Percentiles rank a stretch among this genome's conserved stretches.
These are phyloP conservation scores for Dioctria rufipes DNA, from an alignment of 2,888 invertebrate genomes.

Conservation along the genomic window DNA sequence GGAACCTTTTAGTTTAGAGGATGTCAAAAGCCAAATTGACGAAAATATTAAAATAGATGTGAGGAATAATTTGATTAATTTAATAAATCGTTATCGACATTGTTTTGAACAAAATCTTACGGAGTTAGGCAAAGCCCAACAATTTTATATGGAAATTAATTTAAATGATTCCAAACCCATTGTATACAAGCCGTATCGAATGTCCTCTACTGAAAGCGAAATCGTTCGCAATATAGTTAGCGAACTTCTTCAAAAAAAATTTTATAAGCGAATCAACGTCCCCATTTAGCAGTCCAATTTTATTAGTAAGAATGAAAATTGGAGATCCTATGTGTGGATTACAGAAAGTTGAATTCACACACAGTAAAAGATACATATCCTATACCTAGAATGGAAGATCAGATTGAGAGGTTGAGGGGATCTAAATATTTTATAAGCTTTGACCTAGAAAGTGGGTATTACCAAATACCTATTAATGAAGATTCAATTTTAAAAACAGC, in stretches of 20 bases:
- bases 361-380: conserved; percentile 65
- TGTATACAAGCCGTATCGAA: conserved; percentile 60
- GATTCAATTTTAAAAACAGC: conserved; percentile 58
- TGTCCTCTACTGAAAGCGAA: conserved; percentile 54
- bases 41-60: neutral
- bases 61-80: neutral
- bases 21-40: neutral
- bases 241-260: conserved; percentile 56
- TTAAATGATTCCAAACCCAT: conserved; percentile 60
- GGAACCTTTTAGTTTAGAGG: neutral
- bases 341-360: conserved; percentile 63
- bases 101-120: conserved; percentile 6
- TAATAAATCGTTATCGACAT: neutral
- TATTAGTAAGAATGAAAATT: conserved; percentile 61
- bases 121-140: neutral
- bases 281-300: conserved; percentile 58
- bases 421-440: conserved; percentile 62
- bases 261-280: conserved; percentile 62
- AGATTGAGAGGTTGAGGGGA: conserved; percentile 61
- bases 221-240: conserved; percentile 53
- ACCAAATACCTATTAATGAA: conserved; percentile 60
- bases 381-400: conserved; percentile 63
- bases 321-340: conserved; percentile 62
- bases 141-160: conserved; percentile 60
- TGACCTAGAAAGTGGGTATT: conserved; percentile 62